Evolutionary conservation across 1,140 invertebrate genomes (phyloP).

Genomic region (Trinorchestia longiramus): DNA sequence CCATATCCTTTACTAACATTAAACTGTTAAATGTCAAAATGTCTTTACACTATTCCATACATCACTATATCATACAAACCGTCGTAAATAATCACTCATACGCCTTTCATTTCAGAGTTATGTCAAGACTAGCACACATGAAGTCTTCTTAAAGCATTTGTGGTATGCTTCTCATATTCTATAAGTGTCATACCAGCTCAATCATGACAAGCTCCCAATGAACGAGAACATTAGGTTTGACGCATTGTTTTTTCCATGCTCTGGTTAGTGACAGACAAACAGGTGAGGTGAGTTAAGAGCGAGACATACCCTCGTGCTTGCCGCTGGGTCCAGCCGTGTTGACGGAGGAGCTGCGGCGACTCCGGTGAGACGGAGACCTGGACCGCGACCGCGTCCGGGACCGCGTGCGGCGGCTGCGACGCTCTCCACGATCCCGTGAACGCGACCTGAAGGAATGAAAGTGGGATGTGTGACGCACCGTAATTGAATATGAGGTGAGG

Average conservation of each 20-base stretch:
- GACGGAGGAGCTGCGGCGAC: conserved; percentile 11
- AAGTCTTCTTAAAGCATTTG: too few relatives aligned
- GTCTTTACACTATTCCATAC: too few relatives aligned
- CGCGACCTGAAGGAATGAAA: background rate
- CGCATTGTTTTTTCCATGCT: background rate
- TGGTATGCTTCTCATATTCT: too few relatives aligned
- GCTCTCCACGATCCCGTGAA: conserved; percentile 14
- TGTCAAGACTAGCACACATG: too few relatives aligned
- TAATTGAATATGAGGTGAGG: background rate
- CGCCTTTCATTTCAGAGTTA: too few relatives aligned
- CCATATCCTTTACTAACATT: too few relatives aligned
- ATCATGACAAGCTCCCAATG: too few relatives aligned
- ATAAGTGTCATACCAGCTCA: too few relatives aligned
- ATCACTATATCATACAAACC: too few relatives aligned
- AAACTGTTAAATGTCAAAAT: too few relatives aligned
- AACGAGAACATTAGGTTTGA: background rate
- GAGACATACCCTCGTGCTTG: conserved; percentile 28
- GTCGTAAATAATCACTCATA: too few relatives aligned
- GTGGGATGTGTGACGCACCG: background rate
- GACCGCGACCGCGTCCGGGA: conserved; percentile 30
- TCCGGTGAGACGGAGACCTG: conserved; percentile 12
- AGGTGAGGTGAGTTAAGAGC: background rate
- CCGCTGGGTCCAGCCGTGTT: conserved; percentile 44
- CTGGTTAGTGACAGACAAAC: background rate
- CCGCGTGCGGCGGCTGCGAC: background rate